Percentiles rank a stretch among this genome's conserved stretches.
Conservation (phyloP, 2,888 invertebrate genomes). For the Tetanocera ferruginea region DNA sequence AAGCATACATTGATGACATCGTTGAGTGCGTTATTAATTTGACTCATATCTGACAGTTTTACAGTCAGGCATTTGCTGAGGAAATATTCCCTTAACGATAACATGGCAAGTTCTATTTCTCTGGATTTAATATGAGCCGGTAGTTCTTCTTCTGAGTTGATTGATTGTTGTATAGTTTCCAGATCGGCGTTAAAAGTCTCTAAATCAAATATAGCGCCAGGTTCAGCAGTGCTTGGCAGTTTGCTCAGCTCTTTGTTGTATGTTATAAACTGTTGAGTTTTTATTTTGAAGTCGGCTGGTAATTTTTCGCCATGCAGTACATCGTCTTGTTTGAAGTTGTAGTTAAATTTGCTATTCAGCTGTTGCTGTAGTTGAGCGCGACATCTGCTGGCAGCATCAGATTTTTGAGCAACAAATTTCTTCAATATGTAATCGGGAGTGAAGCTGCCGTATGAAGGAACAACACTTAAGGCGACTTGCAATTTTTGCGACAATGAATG, state of each 20-base stretch:
- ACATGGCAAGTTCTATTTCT: slow-evolving; percentile 48
- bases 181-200: slow-evolving; percentile 42
- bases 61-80: slow-evolving; percentile 53
- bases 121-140: slow-evolving; percentile 30
- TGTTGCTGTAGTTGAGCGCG: slow-evolving; percentile 47
- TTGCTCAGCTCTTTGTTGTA: not conserved
- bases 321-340: slow-evolving; percentile 42
- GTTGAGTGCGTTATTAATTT: not conserved
- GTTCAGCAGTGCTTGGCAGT: not conserved
- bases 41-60: slow-evolving; percentile 42
- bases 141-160: slow-evolving; percentile 36
- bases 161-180: slow-evolving; percentile 27
- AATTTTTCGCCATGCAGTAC: slow-evolving; percentile 43
- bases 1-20: slow-evolving; percentile 54
- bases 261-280: slow-evolving; percentile 37
- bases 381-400: slow-evolving; percentile 53
- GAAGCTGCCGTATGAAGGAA: slow-evolving; percentile 61
- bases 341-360: slow-evolving; percentile 19
- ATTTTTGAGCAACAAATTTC: slow-evolving; percentile 58
- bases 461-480: slow-evolving; percentile 55
- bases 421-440: slow-evolving; percentile 53
- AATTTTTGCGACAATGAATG: slow-evolving; percentile 52
- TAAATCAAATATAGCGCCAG: slow-evolving; percentile 21
- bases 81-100: slow-evolving; percentile 59
- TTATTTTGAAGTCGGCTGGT: slow-evolving; percentile 40